Percentiles rank a stretch among this genome's conserved stretches.
These are phyloP conservation scores for Philereme transversata DNA, from an alignment of 2,888 invertebrate genomes.

Conservation along the genomic window DNA sequence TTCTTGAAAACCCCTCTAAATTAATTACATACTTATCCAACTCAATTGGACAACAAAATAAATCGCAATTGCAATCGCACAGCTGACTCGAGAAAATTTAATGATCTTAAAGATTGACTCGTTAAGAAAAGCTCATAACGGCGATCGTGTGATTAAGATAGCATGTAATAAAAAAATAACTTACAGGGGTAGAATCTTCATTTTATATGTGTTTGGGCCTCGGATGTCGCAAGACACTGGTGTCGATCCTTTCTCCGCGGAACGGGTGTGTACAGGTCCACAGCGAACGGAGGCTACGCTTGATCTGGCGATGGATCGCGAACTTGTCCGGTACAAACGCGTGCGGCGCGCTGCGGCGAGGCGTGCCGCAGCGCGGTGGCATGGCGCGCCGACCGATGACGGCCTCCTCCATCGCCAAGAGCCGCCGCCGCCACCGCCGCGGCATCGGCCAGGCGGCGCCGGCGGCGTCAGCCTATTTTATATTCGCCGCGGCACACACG, in stretches of 20 bases:
- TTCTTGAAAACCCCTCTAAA: neutral
- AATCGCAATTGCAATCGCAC: conserved; percentile 73
- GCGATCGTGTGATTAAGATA: conserved; percentile 9
- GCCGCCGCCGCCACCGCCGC: conserved; percentile 46
- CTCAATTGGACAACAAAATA: conserved; percentile 5
- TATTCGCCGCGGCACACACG: conserved; percentile 56
- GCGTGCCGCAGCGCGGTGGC: neutral
- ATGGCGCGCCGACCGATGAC: conserved; percentile 8
- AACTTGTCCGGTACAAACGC: conserved; percentile 57
- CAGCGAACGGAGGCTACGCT: conserved; percentile 72
- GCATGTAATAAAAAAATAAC: conserved; percentile 42
- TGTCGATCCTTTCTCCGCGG: conserved; percentile 67
- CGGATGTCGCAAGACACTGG: conserved; percentile 58
- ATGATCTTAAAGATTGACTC: conserved; percentile 19
- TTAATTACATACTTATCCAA: neutral
- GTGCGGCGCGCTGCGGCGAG: conserved; percentile 44
- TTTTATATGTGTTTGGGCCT: conserved; percentile 44
- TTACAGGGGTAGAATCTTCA: conserved; percentile 76
- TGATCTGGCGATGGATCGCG: conserved; percentile 64
- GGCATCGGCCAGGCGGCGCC: conserved; percentile 40
- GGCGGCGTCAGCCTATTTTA: conserved; percentile 54
- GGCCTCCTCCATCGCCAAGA: conserved; percentile 26
- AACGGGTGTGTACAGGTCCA: conserved; percentile 69
- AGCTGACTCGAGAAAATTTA: conserved; percentile 48
- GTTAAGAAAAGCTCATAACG: conserved; percentile 20